Percentiles rank a stretch among this genome's conserved stretches.
phyloP scores from a whole-genome alignment of 2,113 vertebrate species.

The Pelusios castaneus region DNA sequence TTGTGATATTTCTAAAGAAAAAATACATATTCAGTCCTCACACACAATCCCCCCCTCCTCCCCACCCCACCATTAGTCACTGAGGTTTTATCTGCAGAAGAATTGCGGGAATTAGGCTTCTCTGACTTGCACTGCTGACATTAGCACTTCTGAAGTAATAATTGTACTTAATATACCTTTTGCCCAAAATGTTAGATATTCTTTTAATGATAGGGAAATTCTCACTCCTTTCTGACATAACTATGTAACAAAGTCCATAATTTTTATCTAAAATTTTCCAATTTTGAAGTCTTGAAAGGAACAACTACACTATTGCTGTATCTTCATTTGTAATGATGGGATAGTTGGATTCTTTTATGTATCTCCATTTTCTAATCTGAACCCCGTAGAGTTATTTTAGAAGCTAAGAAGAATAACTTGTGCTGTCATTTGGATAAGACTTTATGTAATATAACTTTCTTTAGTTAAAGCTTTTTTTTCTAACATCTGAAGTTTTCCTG shows the following conservation, averaged over 20 bases:
- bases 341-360: not conserved
- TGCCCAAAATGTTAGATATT: not conserved
- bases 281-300: not conserved
- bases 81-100: not conserved
- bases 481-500: not conserved
- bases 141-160: not conserved
- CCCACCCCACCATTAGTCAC: not conserved
- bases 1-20: not conserved
- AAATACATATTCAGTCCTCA: not conserved
- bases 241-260: not conserved
- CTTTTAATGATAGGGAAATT: not conserved
- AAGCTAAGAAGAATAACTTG: not conserved
- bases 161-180: not conserved
- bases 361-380: not conserved
- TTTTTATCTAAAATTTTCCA: not conserved
- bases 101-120: not conserved
- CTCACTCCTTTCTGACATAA: not conserved
- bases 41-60: not conserved
- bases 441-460: not conserved
- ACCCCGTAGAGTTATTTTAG: rapidly evolving
- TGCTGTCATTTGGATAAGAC: not conserved
- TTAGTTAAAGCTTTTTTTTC: not conserved
- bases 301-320: not conserved
- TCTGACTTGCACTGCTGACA: not conserved
- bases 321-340: not conserved